Evolutionary conservation across 2,797 vertebrate species (phyloP).

Genomic region (Myripristis murdjan): DNA sequence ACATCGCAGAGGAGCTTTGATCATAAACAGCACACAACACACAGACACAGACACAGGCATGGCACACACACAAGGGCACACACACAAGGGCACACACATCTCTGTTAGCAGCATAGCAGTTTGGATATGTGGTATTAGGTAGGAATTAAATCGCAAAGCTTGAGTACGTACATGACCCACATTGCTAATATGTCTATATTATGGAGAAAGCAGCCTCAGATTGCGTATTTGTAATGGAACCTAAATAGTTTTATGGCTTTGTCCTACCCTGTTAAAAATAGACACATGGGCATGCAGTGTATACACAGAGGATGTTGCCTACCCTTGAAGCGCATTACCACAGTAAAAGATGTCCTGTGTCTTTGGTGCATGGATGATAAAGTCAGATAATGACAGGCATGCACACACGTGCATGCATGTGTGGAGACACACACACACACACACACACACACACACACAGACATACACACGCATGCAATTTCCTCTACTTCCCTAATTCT

Average conservation of each 20-base stretch:
- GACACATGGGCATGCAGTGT: background rate
- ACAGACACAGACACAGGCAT: background rate
- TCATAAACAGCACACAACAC: conserved; percentile 19
- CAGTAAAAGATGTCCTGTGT: conserved; percentile 12
- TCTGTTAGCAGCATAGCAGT: conserved; percentile 2
- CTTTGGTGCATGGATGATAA: conserved; percentile 35
- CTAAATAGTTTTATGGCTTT: conserved; percentile 19
- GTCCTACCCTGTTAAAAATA: conserved; percentile 13
- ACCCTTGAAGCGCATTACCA: conserved; percentile 5
- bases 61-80: background rate
- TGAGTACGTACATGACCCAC: conserved; percentile 44
- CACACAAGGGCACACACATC: background rate
- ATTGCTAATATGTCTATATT: conserved; percentile 56
- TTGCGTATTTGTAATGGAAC: conserved; percentile 25
- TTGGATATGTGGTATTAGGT: conserved; percentile 24
- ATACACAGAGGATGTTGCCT: background rate
- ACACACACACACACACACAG: conserved; percentile 10
- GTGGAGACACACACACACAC: conserved; percentile 10
- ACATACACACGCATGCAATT: conserved; percentile 29
- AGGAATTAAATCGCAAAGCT: conserved; percentile 42
- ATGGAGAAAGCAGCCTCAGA: conserved; percentile 31
- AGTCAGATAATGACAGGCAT: conserved; percentile 1
- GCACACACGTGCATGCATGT: background rate
- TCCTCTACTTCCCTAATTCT: conserved; percentile 55
- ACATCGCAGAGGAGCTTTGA: conserved; percentile 48